Percentiles rank a stretch among this genome's conserved stretches.
phyloP scores from a whole-genome alignment of 1,140 invertebrate genomes.

The Tribolium madens region DNA sequence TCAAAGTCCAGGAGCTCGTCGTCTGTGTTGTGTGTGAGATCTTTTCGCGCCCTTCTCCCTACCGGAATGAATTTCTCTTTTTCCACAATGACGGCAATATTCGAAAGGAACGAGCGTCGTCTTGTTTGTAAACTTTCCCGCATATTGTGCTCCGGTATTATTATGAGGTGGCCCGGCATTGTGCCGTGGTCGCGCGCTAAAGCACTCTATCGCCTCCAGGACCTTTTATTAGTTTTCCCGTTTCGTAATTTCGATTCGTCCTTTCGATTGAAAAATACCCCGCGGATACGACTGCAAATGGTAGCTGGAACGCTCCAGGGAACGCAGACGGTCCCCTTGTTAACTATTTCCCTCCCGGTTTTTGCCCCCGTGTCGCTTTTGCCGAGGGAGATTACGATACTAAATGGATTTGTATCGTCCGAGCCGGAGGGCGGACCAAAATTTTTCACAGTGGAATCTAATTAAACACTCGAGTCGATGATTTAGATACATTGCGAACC shows the following conservation, averaged over 20 bases:
- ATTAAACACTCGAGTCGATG: conserved; percentile 18
- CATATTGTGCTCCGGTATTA: conserved; percentile 40
- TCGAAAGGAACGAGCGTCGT: conserved; percentile 16
- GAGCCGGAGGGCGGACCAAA: neutral
- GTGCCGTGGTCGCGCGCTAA: neutral
- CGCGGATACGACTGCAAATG: conserved; percentile 42
- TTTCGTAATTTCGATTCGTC: conserved; percentile 43
- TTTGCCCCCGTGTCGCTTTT: conserved; percentile 11
- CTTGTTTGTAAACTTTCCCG: conserved; percentile 44
- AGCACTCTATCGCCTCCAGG: conserved; percentile 20
- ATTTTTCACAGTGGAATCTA: neutral
- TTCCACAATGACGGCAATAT: conserved; percentile 1
- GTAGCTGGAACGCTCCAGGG: conserved; percentile 20
- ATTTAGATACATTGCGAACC: neutral
- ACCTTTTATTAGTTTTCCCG: conserved; percentile 41
- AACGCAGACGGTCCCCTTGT: conserved; percentile 33
- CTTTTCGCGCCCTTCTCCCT: neutral
- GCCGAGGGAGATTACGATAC: conserved; percentile 27
- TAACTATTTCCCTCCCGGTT: conserved; percentile 1
- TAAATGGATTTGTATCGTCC: conserved; percentile 45
- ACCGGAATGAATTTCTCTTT: conserved; percentile 5
- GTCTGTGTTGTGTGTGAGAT: neutral
- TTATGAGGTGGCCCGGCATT: conserved; percentile 23
- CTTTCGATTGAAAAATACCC: conserved; percentile 49
- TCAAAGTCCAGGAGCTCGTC: neutral